A percentile compares a stretch with the other conserved stretches of the same genome.
Evolutionary conservation across 2,113 vertebrate genomes (phyloP).

Genomic region (Ammospiza nelsoni): DNA sequence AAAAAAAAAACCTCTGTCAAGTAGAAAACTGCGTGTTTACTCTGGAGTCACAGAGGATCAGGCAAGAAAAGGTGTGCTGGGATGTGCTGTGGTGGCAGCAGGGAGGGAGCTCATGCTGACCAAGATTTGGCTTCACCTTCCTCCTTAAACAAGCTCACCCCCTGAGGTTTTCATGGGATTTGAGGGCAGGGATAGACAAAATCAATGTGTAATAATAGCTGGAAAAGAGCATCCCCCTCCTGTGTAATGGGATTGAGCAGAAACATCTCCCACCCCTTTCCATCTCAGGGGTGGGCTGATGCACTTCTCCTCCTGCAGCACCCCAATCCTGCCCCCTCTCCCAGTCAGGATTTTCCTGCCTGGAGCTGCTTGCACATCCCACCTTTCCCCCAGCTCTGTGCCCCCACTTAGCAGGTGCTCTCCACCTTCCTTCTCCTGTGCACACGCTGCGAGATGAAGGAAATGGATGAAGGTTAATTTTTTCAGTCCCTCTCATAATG

Average conservation of each 20-base stretch:
- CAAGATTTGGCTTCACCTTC: background rate
- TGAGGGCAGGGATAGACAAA: background rate
- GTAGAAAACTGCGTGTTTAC: accelerated
- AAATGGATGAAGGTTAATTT: slow-evolving; percentile 73
- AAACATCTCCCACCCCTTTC: background rate
- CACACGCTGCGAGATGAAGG: slow-evolving; percentile 26
- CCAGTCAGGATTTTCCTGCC: background rate
- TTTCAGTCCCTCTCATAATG: slow-evolving; percentile 75
- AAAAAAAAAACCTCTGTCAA: background rate
- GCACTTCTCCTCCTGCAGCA: background rate
- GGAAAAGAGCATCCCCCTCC: background rate
- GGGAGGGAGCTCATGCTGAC: background rate
- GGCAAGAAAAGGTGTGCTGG: background rate
- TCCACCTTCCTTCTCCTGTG: background rate
- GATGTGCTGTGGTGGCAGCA: background rate
- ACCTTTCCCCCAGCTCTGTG: background rate
- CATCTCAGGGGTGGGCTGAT: accelerated
- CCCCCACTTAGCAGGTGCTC: background rate
- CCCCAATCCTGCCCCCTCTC: background rate
- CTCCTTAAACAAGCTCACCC: accelerated
- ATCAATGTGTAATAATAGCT: accelerated
- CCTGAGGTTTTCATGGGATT: background rate
- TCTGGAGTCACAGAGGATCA: background rate
- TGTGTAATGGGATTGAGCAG: accelerated
- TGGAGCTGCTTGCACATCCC: background rate